These are phyloP conservation scores for Serranus cabrilla DNA, from an alignment of 2,797 vertebrate species.

Conservation along the genomic window DNA sequence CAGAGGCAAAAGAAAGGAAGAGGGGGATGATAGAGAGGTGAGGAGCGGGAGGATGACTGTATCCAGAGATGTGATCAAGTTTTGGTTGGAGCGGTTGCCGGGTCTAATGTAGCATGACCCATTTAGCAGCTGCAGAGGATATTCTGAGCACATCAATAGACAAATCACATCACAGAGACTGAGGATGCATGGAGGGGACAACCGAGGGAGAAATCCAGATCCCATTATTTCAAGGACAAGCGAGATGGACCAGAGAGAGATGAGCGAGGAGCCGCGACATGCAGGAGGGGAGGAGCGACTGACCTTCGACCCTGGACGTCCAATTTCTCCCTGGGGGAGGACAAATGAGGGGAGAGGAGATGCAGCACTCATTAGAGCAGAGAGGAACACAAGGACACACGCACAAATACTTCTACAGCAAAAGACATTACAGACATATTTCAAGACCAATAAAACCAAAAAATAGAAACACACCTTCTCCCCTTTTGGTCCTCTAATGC, in stretches of 20 bases:
- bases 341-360: constrained; percentile 66
- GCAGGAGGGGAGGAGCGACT: constrained; percentile 46
- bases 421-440: constrained; percentile 46
- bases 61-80: constrained; percentile 45
- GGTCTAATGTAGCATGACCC: constrained; percentile 60
- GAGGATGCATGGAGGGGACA: constrained; percentile 29
- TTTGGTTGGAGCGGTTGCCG: constrained; percentile 16
- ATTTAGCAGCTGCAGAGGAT: constrained; percentile 60
- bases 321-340: constrained; percentile 92
- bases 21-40: constrained; percentile 21
- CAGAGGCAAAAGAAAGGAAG: constrained; percentile 20
- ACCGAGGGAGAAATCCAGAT: constrained; percentile 41
- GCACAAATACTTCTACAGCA: constrained; percentile 26
- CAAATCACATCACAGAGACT: constrained; percentile 72
- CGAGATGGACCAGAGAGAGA: constrained; percentile 42
- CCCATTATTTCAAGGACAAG: constrained; percentile 71
- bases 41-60: constrained; percentile 19
- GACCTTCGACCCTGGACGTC: constrained; percentile 96
- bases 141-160: constrained; percentile 66
- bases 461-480: constrained; percentile 85
- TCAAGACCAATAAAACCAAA: constrained; percentile 17
- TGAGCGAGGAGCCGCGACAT: constrained; percentile 14
- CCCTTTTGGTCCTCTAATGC: constrained; percentile 91
- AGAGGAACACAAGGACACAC: constrained; percentile 58
- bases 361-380: constrained; percentile 46